A percentile compares a stretch with the other conserved stretches of the same genome.
Conservation (phyloP, 2,888 invertebrate species). For the Gymnoscelis rufifasciata region DNA sequence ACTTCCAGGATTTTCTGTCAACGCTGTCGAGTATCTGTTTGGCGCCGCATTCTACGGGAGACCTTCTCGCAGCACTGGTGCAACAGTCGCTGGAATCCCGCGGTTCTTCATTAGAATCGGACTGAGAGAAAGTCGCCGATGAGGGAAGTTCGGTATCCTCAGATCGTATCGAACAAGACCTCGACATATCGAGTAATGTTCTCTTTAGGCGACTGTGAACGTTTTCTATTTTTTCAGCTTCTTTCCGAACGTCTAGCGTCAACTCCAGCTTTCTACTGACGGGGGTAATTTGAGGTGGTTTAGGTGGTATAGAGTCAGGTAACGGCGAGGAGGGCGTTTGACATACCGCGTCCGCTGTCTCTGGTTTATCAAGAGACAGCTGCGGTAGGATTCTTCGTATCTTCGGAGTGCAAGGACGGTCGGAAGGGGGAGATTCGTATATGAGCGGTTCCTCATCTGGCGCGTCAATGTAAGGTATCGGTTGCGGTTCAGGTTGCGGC, state of each 20-base stretch:
- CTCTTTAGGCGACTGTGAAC: constrained; percentile 58
- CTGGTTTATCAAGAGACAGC: constrained; percentile 58
- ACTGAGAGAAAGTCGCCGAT: constrained; percentile 57
- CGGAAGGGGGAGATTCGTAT: constrained; percentile 54
- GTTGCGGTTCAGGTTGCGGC: constrained; percentile 63
- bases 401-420: constrained; percentile 59
- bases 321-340: constrained; percentile 48
- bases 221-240: constrained; percentile 46
- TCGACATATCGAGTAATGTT: constrained; percentile 56
- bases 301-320: constrained; percentile 41
- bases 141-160: constrained; percentile 61
- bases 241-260: constrained; percentile 50
- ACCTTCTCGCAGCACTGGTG: constrained; percentile 4
- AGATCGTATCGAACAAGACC: constrained; percentile 57
- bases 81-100: constrained; percentile 7
- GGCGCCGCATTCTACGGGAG: constrained; percentile 45
- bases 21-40: constrained; percentile 59
- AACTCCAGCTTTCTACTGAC: constrained; percentile 45
- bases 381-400: constrained; percentile 67
- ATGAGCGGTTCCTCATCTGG: constrained; percentile 68
- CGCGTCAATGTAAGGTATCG: constrained; percentile 71
- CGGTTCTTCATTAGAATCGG: constrained; percentile 54
- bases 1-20: constrained; percentile 82
- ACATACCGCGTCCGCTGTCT: constrained; percentile 63
- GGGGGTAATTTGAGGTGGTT: constrained; percentile 30